phyloP scores from a whole-genome alignment of 37 sponge, comb jelly and placozoan genomes.

The Spongilla lacustris region DNA sequence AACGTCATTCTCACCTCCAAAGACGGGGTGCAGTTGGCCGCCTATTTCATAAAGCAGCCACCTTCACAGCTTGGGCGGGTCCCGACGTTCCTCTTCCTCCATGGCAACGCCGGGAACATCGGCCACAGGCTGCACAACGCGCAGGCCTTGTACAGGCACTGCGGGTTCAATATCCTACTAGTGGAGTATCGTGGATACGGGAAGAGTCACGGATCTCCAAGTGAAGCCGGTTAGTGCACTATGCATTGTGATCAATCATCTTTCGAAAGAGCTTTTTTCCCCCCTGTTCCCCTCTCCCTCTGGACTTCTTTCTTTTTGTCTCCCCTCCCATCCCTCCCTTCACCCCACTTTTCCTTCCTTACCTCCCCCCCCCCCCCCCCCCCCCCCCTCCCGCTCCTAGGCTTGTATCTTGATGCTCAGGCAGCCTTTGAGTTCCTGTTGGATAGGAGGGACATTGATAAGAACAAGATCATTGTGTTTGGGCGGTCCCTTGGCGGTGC shows the following conservation, averaged over 20 bases:
- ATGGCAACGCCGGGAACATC: conserved; percentile 98
- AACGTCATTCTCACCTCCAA: conserved; percentile 77
- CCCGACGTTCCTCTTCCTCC: conserved; percentile 91
- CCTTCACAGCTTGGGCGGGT: conserved; percentile 45
- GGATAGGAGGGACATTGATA: conserved; percentile 85
- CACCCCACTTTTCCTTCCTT: not conserved
- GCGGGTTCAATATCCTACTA: conserved; percentile 92
- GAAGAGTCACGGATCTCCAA: conserved; percentile 92
- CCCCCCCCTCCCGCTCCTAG: conserved; percentile 16
- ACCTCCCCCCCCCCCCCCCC: not conserved
- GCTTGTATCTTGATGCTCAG: conserved; percentile 88
- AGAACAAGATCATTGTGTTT: conserved; percentile 88
- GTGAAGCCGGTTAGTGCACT: conserved; percentile 77
- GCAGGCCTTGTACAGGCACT: conserved; percentile 88
- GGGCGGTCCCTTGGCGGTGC: conserved; percentile 95
- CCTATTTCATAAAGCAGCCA: conserved; percentile 94
- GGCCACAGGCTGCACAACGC: conserved; percentile 98
- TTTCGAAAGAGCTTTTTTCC: no score
- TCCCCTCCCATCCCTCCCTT: not conserved
- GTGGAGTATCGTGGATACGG: conserved; percentile 99
- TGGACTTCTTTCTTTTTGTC: not conserved
- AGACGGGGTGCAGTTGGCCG: conserved; percentile 79
- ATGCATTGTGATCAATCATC: not conserved
- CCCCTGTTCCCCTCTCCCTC: not conserved
- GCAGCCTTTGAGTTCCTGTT: conserved; percentile 91